A percentile compares a stretch with the other conserved stretches of the same genome.
These are phyloP conservation scores for Aphidius ervi DNA, from an alignment of 1,140 invertebrate genomes.

Conservation along the genomic window DNA sequence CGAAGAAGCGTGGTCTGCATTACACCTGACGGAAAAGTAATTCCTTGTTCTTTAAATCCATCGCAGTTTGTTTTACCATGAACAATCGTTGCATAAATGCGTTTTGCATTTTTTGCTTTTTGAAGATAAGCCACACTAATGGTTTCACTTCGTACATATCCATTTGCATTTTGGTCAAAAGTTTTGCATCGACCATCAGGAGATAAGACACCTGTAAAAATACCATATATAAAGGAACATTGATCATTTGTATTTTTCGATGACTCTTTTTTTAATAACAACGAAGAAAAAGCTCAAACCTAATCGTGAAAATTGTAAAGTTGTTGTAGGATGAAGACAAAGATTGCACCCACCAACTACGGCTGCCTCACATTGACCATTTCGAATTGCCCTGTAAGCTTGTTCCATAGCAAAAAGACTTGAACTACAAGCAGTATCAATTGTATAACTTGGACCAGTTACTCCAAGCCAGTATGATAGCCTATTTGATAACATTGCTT, in stretches of 20 bases:
- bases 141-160: constrained; percentile 74
- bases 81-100: constrained; percentile 69
- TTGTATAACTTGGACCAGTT: constrained; percentile 73
- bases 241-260: not conserved
- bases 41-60: constrained; percentile 81
- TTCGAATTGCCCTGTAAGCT: constrained; percentile 71
- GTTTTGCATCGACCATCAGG: constrained; percentile 81
- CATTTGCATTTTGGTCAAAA: constrained; percentile 79
- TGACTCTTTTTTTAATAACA: not conserved
- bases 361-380: constrained; percentile 78
- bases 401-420: constrained; percentile 80
- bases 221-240: no score
- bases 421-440: constrained; percentile 89
- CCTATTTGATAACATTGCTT: constrained; percentile 88
- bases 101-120: constrained; percentile 70
- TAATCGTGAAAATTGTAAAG: constrained; percentile 69
- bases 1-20: constrained; percentile 74
- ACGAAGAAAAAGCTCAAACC: constrained; percentile 30
- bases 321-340: constrained; percentile 79
- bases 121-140: constrained; percentile 77
- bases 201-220: constrained; percentile 69
- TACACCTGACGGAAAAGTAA: constrained; percentile 85
- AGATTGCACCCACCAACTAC: constrained; percentile 83
- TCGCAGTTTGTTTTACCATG: constrained; percentile 72
- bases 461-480: constrained; percentile 73